Percentiles rank a stretch among this genome's conserved stretches.
Evolutionary conservation across 2,797 vertebrate genomes (phyloP).

Genomic region (Lagothrix lagotricha): DNA sequence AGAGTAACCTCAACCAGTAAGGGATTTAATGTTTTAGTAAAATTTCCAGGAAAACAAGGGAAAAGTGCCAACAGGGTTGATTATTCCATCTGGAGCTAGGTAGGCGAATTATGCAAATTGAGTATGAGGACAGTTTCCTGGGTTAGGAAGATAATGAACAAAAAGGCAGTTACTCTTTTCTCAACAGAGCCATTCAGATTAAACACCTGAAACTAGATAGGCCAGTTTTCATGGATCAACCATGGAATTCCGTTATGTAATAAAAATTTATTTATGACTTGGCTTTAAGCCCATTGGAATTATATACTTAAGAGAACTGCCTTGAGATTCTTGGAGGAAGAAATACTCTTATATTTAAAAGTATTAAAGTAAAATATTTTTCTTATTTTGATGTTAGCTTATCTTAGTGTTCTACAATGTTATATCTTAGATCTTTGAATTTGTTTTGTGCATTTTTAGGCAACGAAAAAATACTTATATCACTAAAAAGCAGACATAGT

Average conservation of each 20-base stretch:
- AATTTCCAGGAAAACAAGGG: conserved; percentile 48
- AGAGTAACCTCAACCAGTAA: neutral
- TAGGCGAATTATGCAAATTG: neutral
- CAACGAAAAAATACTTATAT: conserved; percentile 1
- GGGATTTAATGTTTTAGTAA: conserved; percentile 12
- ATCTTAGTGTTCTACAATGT: neutral
- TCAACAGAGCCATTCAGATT: neutral
- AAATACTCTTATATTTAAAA: conserved; percentile 1
- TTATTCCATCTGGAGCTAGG: neutral
- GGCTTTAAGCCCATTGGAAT: conserved; percentile 34
- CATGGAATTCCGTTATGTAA: neutral
- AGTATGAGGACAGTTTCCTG: neutral
- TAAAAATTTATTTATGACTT: conserved; percentile 36
- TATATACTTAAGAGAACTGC: neutral
- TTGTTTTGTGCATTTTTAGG: conserved; percentile 53
- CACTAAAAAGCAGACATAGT: neutral
- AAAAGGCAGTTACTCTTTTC: neutral
- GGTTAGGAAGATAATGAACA: neutral
- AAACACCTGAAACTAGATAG: neutral
- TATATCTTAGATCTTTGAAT: neutral
- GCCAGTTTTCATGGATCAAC: neutral
- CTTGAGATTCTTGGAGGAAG: neutral
- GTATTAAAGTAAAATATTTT: neutral
- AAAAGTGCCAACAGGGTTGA: neutral
- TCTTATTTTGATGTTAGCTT: conserved; percentile 30